These are phyloP conservation scores for Sminthurides bifidus DNA, from an alignment of 1,140 invertebrate genomes.

Conservation along the genomic window DNA sequence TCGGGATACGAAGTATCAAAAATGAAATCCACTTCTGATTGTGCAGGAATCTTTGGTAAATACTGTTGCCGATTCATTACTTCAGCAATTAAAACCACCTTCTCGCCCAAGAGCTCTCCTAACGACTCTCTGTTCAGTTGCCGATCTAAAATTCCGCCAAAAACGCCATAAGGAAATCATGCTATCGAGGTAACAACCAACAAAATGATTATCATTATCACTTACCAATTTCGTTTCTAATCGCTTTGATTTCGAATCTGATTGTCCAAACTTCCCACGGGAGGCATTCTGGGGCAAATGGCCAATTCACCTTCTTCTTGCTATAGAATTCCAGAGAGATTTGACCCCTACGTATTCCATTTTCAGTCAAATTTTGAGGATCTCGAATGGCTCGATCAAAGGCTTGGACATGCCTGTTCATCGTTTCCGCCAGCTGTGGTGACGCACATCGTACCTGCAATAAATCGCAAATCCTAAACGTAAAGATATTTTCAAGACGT, in stretches of 20 bases:
- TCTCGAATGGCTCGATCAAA: conserved; percentile 71
- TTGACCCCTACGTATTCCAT: conserved; percentile 59
- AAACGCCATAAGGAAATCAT: not conserved
- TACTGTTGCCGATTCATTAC: conserved; percentile 91
- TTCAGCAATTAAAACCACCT: conserved; percentile 84
- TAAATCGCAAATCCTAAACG: conserved; percentile 8
- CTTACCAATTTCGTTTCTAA: conserved; percentile 65
- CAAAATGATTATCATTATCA: not conserved
- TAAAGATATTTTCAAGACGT: too few relatives aligned
- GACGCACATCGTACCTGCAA: conserved; percentile 71
- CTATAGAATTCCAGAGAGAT: conserved; percentile 94
- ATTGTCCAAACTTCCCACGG: conserved; percentile 98
- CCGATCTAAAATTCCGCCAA: conserved; percentile 48
- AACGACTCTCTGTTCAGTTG: conserved; percentile 77
- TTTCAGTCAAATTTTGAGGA: conserved; percentile 37
- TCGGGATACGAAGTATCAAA: conserved; percentile 87
- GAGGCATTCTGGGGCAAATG: conserved; percentile 73
- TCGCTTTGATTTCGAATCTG: conserved; percentile 69
- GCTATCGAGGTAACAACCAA: not conserved
- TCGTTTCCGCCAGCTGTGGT: conserved; percentile 53
- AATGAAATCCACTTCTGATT: conserved; percentile 79
- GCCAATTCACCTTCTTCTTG: conserved; percentile 75
- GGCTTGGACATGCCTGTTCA: conserved; percentile 67
- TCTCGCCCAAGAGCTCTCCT: conserved; percentile 80
- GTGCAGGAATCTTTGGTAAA: conserved; percentile 85